Evolutionary conservation across 53 echinoderm and acorn worm genomes (phyloP).

Genomic region (Patiria pectinifera): DNA sequence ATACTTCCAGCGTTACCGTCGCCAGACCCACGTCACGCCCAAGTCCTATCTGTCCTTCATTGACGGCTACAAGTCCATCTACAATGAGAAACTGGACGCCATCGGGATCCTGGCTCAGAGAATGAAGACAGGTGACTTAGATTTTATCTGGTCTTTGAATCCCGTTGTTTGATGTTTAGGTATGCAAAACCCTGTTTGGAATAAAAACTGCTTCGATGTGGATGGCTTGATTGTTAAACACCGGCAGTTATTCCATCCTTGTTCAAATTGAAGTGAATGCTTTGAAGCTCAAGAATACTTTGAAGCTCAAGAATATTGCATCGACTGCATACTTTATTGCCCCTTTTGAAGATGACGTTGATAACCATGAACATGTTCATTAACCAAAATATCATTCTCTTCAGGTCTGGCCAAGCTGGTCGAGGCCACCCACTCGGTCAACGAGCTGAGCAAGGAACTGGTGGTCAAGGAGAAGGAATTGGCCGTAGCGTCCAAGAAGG

Average conservation of each 20-base stretch:
- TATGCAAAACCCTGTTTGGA: too few species aligned
- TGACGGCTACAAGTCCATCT: constrained; percentile 94
- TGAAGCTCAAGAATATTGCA: too few species aligned
- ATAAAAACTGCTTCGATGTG: too few species aligned
- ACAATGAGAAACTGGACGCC: constrained; percentile 80
- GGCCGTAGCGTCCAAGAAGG: constrained; percentile 96
- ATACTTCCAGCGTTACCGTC: constrained; percentile 97
- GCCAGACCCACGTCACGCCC: constrained; percentile 97
- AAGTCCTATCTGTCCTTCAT: constrained; percentile 99
- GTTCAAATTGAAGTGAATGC: too few species aligned
- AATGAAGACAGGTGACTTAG: constrained; percentile 88
- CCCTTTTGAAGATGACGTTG: too few species aligned
- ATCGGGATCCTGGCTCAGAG: constrained; percentile 89
- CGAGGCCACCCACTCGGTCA: constrained; percentile 92
- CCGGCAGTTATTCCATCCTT: too few species aligned
- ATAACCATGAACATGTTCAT: neutral
- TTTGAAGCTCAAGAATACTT: too few species aligned
- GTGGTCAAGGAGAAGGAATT: constrained; percentile 98
- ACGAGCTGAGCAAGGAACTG: constrained; percentile 98
- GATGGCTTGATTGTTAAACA: too few species aligned
- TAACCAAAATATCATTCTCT: neutral
- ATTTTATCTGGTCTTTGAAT: neutral
- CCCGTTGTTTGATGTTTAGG: too few species aligned
- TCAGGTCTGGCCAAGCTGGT: constrained; percentile 95
- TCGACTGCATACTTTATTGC: too few species aligned